Evolutionary conservation across 1,140 invertebrate species (phyloP).

Genomic region (Pseudomyrmex pallidus): DNA sequence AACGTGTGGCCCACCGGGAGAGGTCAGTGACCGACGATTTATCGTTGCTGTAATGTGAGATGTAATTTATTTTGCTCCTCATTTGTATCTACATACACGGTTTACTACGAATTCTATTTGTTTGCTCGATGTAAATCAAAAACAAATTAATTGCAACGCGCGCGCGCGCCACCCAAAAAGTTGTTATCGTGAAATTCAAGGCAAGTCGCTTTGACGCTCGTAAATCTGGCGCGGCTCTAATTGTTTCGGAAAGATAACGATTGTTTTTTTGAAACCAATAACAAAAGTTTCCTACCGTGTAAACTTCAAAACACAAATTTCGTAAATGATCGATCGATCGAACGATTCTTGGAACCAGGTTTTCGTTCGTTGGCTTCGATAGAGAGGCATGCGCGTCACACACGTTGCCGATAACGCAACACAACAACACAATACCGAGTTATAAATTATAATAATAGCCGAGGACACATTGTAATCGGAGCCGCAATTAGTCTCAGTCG

Average conservation of each 20-base stretch:
- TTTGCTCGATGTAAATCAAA: too few relatives aligned
- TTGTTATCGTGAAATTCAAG: background rate
- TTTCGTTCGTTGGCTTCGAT: slow-evolving; percentile 55
- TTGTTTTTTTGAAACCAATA: background rate
- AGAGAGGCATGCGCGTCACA: slow-evolving; percentile 25
- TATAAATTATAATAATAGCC: slow-evolving; percentile 79
- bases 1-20: slow-evolving; percentile 21
- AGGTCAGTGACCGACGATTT: slow-evolving; percentile 41
- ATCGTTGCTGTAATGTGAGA: background rate
- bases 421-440: slow-evolving; percentile 68
- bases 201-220: background rate
- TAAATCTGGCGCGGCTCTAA: background rate
- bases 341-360: background rate
- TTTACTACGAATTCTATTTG: too few relatives aligned
- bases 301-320: background rate
- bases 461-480: slow-evolving; percentile 77
- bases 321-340: background rate
- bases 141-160: too few relatives aligned
- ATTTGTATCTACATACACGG: background rate
- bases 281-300: background rate
- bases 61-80: slow-evolving; percentile 12
- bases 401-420: slow-evolving; percentile 22
- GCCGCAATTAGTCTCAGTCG: slow-evolving; percentile 80
- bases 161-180: too few relatives aligned
- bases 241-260: too few relatives aligned